Conservation (phyloP, 2,888 invertebrate species). For the Clivina fossor region DNA sequence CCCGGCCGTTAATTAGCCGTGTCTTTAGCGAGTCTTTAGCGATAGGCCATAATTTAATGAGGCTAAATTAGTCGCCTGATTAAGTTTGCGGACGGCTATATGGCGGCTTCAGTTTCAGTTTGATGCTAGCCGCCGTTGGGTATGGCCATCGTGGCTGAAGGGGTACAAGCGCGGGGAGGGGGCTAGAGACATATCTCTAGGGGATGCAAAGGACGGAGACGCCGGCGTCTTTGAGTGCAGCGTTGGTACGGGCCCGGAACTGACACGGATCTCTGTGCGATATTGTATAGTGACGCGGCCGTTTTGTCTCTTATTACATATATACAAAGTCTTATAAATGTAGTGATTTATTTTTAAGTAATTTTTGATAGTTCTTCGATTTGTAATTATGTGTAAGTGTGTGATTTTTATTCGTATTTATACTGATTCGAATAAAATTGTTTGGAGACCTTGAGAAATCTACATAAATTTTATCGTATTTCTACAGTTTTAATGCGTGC, state of each 20-base stretch:
- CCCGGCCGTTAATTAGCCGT: constrained; percentile 53
- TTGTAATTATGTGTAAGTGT: constrained; percentile 1
- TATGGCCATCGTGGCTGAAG: not conserved
- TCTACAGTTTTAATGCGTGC: too few relatives aligned
- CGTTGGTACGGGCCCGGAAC: not conserved
- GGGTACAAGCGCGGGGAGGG: not conserved
- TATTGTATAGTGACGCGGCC: too few relatives aligned
- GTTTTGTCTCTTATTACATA: too few relatives aligned
- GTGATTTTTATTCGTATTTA: not conserved
- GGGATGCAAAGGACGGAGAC: too few relatives aligned
- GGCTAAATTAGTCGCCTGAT: constrained; percentile 55
- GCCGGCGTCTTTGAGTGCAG: not conserved
- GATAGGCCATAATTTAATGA: constrained; percentile 55
- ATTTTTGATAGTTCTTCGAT: not conserved
- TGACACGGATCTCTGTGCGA: too few relatives aligned
- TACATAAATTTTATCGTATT: too few relatives aligned
- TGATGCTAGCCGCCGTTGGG: not conserved
- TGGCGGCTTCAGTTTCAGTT: constrained; percentile 1
- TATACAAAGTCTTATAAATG: too few relatives aligned
- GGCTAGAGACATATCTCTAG: too few relatives aligned
- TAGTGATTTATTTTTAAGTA: too few relatives aligned
- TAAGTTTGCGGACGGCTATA: constrained; percentile 45
- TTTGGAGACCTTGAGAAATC: too few relatives aligned
- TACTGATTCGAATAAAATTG: too few relatives aligned
- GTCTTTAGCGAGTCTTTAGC: constrained; percentile 54